Conservation (phyloP, 35 echinoderm and acorn worm genomes). For the Acanthaster planci region DNA sequence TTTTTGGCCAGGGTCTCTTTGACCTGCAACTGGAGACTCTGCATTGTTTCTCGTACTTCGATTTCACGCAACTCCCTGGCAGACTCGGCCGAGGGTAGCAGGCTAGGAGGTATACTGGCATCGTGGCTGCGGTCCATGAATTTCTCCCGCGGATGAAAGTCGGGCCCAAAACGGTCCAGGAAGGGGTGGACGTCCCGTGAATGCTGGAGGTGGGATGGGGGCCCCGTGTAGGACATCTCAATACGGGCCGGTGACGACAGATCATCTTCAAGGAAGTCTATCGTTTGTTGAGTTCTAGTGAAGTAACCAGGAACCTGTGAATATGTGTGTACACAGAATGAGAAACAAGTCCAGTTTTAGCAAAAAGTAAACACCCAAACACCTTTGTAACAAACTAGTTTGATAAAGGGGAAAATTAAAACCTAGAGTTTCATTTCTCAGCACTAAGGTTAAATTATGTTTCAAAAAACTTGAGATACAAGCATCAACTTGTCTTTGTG, state of each 20-base stretch:
- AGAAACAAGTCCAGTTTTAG: no score
- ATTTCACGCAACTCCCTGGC: slow-evolving; percentile 85
- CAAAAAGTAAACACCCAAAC: no score
- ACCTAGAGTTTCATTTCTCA: no score
- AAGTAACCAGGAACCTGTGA: slow-evolving; percentile 81
- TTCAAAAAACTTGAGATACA: no score
- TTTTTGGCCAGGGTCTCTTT: slow-evolving; percentile 51
- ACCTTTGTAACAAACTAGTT: no score
- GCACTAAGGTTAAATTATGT: no score
- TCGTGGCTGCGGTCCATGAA: slow-evolving; percentile 49
- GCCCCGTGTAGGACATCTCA: slow-evolving; percentile 95
- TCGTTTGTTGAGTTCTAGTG: slow-evolving; percentile 61
- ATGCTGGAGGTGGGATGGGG: slow-evolving; percentile 86
- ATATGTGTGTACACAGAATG: no score
- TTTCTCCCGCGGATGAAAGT: slow-evolving; percentile 52
- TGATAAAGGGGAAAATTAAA: no score
- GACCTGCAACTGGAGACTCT: slow-evolving; percentile 64
- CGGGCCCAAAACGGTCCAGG: slow-evolving; percentile 64
- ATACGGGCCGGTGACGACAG: slow-evolving; percentile 16
- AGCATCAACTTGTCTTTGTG: no score
- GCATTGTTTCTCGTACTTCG: slow-evolving; percentile 77
- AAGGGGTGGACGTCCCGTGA: slow-evolving; percentile 93
- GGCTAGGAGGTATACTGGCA: slow-evolving; percentile 52
- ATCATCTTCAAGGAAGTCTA: slow-evolving; percentile 54
- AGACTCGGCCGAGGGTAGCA: slow-evolving; percentile 66